Evolutionary conservation across 2,797 vertebrate species (phyloP).

Genomic region (Xiphophorus birchmanni): DNA sequence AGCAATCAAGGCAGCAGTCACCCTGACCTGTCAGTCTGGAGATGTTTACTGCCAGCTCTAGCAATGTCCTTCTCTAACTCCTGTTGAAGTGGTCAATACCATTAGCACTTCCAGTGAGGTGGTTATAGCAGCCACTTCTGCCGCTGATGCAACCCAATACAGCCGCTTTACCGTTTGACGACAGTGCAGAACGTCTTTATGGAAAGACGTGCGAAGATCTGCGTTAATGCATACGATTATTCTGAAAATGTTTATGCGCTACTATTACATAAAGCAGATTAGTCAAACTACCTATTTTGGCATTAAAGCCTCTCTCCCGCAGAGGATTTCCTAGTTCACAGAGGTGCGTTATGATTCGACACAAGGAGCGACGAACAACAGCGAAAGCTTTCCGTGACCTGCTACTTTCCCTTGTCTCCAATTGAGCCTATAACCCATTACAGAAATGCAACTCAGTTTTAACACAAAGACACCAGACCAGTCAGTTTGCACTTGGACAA

Average conservation of each 20-base stretch:
- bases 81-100: conserved; percentile 66
- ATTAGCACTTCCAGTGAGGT: conserved; percentile 55
- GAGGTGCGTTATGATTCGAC: too few species aligned
- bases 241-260: too few species aligned
- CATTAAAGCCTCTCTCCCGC: too few species aligned
- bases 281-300: too few species aligned
- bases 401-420: background rate
- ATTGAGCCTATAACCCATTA: background rate
- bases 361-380: too few species aligned
- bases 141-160: background rate
- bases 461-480: background rate
- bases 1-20: conserved; percentile 61
- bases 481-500: background rate
- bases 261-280: too few species aligned
- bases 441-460: background rate
- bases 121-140: background rate
- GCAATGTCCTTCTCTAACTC: conserved; percentile 65
- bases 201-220: background rate
- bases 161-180: background rate
- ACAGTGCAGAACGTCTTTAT: background rate
- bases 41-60: conserved; percentile 67
- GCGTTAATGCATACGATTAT: too few species aligned
- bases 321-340: too few species aligned
- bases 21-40: conserved; percentile 62
- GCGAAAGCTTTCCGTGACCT: too few species aligned